A percentile compares a stretch with the other conserved stretches of the same genome.
These are phyloP conservation scores for Bryconaethiops microstoma DNA, from an alignment of 2,797 vertebrate species.

Conservation along the genomic window DNA sequence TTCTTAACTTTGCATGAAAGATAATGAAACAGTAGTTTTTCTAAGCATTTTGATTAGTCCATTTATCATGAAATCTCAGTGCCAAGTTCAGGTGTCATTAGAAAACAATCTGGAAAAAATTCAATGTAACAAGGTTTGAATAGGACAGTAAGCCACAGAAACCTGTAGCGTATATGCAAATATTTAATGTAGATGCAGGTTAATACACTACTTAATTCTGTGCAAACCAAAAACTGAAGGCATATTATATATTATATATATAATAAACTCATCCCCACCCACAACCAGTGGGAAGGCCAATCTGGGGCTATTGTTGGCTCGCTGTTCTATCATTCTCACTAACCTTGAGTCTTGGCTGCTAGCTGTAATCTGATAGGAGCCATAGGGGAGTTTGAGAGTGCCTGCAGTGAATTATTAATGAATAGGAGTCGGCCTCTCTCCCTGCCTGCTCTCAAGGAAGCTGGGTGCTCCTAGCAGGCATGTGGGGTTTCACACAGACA, in stretches of 20 bases:
- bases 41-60: too few relatives aligned
- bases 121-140: too few relatives aligned
- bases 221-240: neutral
- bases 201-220: neutral
- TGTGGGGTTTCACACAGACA: conserved; percentile 65
- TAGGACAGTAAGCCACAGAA: too few relatives aligned
- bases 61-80: too few relatives aligned
- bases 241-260: conserved; percentile 20
- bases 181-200: neutral
- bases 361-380: conserved; percentile 76
- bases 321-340: conserved; percentile 76
- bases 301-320: conserved; percentile 75
- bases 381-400: conserved; percentile 71
- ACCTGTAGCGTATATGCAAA: too few relatives aligned
- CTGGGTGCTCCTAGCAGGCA: conserved; percentile 42
- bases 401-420: conserved; percentile 83
- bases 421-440: conserved; percentile 70
- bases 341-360: conserved; percentile 82
- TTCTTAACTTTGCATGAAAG: too few relatives aligned
- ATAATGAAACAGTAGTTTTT: too few relatives aligned
- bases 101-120: too few relatives aligned
- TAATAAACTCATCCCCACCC: conserved; percentile 27
- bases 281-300: conserved; percentile 67
- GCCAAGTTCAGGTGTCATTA: too few relatives aligned
- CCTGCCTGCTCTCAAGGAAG: conserved; percentile 67